phyloP scores from a whole-genome alignment of 1,140 invertebrate species.

The Prorops nasuta region DNA sequence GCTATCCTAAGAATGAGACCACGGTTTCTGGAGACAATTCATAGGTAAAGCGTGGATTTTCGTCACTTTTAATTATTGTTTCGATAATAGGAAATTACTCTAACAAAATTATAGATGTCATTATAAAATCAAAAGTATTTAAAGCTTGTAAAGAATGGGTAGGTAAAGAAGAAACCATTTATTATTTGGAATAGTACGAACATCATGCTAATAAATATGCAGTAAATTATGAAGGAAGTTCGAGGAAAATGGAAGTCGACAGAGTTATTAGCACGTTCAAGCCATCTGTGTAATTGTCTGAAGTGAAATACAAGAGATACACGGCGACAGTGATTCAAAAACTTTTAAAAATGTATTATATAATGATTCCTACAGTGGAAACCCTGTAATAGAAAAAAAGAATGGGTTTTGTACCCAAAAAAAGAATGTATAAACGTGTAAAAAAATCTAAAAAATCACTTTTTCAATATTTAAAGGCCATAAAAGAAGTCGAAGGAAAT shows the following conservation, averaged over 20 bases:
- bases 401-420: constrained; percentile 15
- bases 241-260: constrained; percentile 23
- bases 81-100: constrained; percentile 13
- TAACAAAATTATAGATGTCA: neutral
- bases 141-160: constrained; percentile 6
- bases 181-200: neutral
- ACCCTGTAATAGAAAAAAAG: constrained; percentile 14
- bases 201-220: neutral
- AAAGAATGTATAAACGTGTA: neutral
- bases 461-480: neutral
- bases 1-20: too few relatives aligned
- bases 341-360: constrained; percentile 16
- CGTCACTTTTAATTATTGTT: constrained; percentile 9
- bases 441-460: neutral
- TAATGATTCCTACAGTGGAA: constrained; percentile 11
- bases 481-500: neutral
- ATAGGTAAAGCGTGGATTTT: constrained; percentile 20
- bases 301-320: constrained; percentile 2
- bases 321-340: constrained; percentile 21
- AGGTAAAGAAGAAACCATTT: constrained; percentile 1
- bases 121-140: constrained; percentile 13
- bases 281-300: constrained; percentile 5
- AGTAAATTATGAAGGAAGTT: constrained; percentile 14
- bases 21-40: too few relatives aligned
- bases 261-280: constrained; percentile 16